Evolutionary conservation across 1,140 invertebrate species (phyloP).

Genomic region (Samia ricini): DNA sequence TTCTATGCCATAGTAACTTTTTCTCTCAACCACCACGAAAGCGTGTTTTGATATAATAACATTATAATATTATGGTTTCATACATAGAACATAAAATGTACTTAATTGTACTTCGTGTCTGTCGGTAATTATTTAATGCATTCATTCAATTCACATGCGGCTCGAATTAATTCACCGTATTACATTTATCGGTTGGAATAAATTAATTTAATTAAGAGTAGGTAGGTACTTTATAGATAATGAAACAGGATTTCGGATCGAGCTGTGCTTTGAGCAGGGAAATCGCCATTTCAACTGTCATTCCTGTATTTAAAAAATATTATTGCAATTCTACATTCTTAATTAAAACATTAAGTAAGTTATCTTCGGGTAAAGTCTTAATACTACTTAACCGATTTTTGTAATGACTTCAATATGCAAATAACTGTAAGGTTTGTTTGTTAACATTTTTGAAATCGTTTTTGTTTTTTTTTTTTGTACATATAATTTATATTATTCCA

Average conservation of each 20-base stretch:
- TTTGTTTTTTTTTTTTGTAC: too few species aligned
- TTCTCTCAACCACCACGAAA: neutral
- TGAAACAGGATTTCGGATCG: constrained; percentile 18
- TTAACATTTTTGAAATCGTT: too few species aligned
- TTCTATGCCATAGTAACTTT: too few species aligned
- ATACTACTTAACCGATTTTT: constrained; percentile 24
- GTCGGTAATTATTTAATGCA: neutral
- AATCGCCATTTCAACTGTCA: constrained; percentile 7
- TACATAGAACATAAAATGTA: neutral
- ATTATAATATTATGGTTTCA: neutral
- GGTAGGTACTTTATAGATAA: constrained; percentile 20
- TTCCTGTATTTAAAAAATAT: neutral
- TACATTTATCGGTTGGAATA: constrained; percentile 21
- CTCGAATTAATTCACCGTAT: constrained; percentile 30
- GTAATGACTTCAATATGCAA: constrained; percentile 42
- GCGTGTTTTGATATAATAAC: neutral
- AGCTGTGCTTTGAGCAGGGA: constrained; percentile 10
- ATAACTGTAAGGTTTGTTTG: too few species aligned
- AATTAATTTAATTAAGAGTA: constrained; percentile 28
- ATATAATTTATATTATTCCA: too few species aligned
- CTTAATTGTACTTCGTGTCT: neutral
- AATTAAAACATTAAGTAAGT: neutral
- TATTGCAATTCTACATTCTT: neutral
- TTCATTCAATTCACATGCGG: neutral
- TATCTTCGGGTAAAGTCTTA: neutral